Evolutionary conservation across 2,888 invertebrate genomes (phyloP).

Genomic region (Ormia ochracea): DNA sequence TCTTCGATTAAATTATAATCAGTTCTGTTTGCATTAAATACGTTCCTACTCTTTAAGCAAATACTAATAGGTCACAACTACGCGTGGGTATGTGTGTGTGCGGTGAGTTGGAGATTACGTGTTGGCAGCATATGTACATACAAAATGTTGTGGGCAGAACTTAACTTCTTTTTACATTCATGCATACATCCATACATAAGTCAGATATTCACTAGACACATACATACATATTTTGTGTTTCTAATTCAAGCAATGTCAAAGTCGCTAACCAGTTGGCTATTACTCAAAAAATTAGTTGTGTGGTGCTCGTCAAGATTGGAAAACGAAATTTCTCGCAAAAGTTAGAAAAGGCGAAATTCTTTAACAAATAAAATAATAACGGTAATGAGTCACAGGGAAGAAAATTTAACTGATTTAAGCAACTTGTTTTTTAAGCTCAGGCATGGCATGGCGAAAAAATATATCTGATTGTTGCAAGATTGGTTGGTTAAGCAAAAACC

Average conservation of each 20-base stretch:
- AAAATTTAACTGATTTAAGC: not conserved
- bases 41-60: no score
- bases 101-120: no score
- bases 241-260: constrained; percentile 43
- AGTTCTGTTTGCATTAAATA: not conserved
- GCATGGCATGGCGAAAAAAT: not conserved
- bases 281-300: constrained; percentile 46
- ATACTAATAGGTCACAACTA: no score
- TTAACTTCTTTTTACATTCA: no score
- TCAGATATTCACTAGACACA: no score
- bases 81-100: no score
- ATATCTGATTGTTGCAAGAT: constrained; percentile 29
- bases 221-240: not conserved
- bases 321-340: constrained; percentile 36
- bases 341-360: no score
- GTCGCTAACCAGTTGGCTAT: constrained; percentile 32
- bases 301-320: constrained; percentile 43
- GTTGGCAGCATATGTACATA: no score
- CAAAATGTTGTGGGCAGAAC: no score
- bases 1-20: not conserved
- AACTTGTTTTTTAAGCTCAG: constrained; percentile 12
- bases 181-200: no score
- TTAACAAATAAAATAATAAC: not conserved
- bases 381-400: not conserved
- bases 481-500: not conserved